Conservation (phyloP, 2,888 invertebrate genomes). For the Eupeodes latifasciatus region DNA sequence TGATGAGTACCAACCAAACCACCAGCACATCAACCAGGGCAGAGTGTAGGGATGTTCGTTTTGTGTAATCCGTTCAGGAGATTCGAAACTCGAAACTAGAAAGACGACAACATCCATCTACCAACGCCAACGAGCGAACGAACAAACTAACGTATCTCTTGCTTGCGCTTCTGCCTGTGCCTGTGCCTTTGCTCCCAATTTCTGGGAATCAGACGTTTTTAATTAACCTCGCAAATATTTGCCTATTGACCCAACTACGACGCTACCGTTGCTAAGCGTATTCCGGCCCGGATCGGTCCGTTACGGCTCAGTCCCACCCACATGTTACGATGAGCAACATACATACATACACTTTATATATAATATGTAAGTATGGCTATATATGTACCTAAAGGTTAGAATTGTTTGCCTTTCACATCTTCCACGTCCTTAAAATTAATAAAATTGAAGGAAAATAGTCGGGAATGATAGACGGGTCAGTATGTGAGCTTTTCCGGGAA, state of each 20-base stretch:
- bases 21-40: neutral
- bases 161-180: neutral
- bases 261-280: conserved; percentile 66
- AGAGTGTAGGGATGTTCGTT: conserved; percentile 1
- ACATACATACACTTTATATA: neutral
- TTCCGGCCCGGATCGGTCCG: conserved; percentile 2
- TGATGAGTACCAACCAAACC: neutral
- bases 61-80: conserved; percentile 34
- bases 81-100: conserved; percentile 10
- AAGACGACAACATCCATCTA: conserved; percentile 12
- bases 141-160: neutral
- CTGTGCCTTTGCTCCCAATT: conserved; percentile 32
- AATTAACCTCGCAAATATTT: conserved; percentile 78
- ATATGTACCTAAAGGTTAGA: conserved; percentile 15
- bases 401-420: conserved; percentile 28
- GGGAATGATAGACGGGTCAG: conserved; percentile 27
- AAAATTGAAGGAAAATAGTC: conserved; percentile 17
- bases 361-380: neutral
- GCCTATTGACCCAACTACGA: conserved; percentile 74
- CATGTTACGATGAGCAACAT: neutral
- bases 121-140: neutral
- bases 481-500: neutral
- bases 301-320: neutral
- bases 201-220: conserved; percentile 77
- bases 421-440: conserved; percentile 29